Conservation (phyloP, 2,797 vertebrate genomes). For the Neosilurus mollespiculum region DNA sequence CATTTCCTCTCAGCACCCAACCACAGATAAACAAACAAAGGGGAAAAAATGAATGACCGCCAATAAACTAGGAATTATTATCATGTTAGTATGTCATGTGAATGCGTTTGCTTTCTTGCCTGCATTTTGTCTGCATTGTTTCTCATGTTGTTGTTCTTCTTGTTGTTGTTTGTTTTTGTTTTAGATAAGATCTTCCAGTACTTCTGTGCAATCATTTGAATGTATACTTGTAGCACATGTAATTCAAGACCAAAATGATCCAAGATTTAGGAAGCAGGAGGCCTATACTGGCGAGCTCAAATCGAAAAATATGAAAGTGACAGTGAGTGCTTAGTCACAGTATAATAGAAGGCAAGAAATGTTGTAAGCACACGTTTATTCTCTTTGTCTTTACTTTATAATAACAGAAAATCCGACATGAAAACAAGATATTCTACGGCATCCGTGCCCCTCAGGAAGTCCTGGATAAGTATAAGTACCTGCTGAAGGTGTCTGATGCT, state of each 20-base stretch:
- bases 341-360: background rate
- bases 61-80: background rate
- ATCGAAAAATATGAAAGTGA: constrained; percentile 73
- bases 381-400: background rate
- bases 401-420: constrained; percentile 58
- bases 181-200: constrained; percentile 40
- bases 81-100: background rate
- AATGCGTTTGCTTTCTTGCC: background rate
- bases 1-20: background rate
- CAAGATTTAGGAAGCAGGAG: constrained; percentile 64
- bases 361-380: background rate
- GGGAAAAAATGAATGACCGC: background rate
- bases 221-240: constrained; percentile 79
- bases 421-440: constrained; percentile 78
- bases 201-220: constrained; percentile 68
- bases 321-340: constrained; percentile 64
- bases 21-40: background rate
- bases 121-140: background rate
- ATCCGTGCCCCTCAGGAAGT: constrained; percentile 72
- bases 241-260: constrained; percentile 43
- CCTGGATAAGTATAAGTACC: constrained; percentile 77
- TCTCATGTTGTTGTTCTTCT: background rate
- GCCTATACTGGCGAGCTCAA: constrained; percentile 75
- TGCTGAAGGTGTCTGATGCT: constrained; percentile 77
- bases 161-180: background rate